phyloP scores from a whole-genome alignment of 2,797 vertebrate genomes.

The Zalophus californianus region DNA sequence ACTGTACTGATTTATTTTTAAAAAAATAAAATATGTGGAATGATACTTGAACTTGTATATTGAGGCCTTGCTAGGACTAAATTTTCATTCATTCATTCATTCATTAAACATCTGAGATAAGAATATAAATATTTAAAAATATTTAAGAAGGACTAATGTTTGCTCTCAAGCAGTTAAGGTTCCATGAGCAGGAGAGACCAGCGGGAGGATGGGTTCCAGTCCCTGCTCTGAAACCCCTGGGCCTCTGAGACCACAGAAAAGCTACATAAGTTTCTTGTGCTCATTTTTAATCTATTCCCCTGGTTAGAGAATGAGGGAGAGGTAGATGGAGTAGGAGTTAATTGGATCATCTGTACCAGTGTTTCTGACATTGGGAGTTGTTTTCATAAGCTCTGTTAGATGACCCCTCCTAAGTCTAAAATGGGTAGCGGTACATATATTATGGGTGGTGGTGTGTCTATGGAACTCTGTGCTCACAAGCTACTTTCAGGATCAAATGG shows the following conservation, averaged over 20 bases:
- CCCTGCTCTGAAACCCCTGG: not conserved
- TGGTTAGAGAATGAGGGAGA: not conserved
- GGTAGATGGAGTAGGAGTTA: not conserved
- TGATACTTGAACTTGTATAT: not conserved
- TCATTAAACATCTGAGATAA: not conserved
- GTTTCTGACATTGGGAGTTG: not conserved
- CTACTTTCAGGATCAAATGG: not conserved
- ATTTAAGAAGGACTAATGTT: not conserved
- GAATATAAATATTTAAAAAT: not conserved
- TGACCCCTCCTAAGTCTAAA: not conserved
- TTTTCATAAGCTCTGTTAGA: not conserved
- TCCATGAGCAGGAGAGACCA: not conserved
- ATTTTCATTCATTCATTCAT: not conserved
- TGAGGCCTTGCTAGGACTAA: not conserved
- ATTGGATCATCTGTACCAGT: no score
- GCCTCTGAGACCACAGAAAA: not conserved
- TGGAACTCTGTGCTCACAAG: not conserved
- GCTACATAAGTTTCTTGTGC: not conserved
- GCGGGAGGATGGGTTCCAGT: not conserved
- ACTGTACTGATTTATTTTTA: not conserved
- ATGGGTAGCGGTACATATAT: not conserved
- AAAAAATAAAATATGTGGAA: not conserved
- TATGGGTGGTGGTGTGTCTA: rapidly evolving
- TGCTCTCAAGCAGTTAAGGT: not conserved
- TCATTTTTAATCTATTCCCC: not conserved